Evolutionary conservation across 2,888 invertebrate genomes (phyloP).

Genomic region (Drosophila heteroneura): DNA sequence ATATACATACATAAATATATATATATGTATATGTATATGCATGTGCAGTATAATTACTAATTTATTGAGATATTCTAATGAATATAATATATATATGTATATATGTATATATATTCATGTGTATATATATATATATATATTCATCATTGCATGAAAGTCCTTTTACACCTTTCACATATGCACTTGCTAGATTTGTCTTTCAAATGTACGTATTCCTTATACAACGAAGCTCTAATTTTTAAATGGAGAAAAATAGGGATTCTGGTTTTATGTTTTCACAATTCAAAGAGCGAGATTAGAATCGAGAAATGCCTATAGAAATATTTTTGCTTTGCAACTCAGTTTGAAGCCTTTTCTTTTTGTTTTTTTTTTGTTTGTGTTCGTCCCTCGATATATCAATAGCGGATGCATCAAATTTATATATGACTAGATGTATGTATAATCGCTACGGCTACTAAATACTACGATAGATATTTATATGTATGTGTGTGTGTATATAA

Average conservation of each 20-base stretch:
- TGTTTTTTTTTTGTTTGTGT: constrained; percentile 3
- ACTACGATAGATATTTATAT: constrained; percentile 36
- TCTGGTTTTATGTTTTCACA: constrained; percentile 17
- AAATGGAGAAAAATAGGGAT: constrained; percentile 4
- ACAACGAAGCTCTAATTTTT: constrained; percentile 44
- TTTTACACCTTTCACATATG: constrained; percentile 14
- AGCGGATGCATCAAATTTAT: constrained; percentile 68
- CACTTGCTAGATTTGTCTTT: constrained; percentile 49
- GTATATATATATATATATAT: constrained; percentile 13
- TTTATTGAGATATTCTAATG: constrained; percentile 77
- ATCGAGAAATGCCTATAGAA: constrained; percentile 47
- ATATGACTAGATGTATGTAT: constrained; percentile 76
- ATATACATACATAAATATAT: background rate
- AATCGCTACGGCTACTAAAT: constrained; percentile 60
- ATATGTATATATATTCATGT: constrained; percentile 29
- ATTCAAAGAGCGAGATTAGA: constrained; percentile 19
- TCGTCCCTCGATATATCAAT: constrained; percentile 26
- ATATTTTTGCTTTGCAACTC: constrained; percentile 77
- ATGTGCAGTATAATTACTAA: constrained; percentile 62
- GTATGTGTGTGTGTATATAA: constrained; percentile 40
- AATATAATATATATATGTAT: constrained; percentile 61
- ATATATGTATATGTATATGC: constrained; percentile 45
- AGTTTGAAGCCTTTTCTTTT: constrained; percentile 47
- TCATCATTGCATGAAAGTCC: constrained; percentile 27
- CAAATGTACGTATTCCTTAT: constrained; percentile 21